Percentiles rank a stretch among this genome's conserved stretches.
phyloP scores from a whole-genome alignment of 1,140 invertebrate species.

The Cotesia glomerata region DNA sequence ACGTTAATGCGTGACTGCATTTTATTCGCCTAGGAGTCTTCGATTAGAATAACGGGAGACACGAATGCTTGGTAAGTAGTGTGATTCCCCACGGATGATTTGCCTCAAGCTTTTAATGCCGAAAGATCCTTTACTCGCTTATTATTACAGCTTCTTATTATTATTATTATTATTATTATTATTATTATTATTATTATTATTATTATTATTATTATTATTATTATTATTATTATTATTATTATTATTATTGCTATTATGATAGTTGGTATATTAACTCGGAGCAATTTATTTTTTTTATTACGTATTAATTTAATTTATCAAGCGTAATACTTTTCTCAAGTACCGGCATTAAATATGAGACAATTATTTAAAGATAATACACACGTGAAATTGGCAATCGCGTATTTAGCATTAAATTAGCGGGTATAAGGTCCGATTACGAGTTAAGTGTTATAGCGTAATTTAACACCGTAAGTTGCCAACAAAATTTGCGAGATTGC shows the following conservation, averaged over 20 bases:
- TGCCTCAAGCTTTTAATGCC: not conserved
- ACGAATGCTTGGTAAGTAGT: conserved; percentile 38
- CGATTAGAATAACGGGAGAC: conserved; percentile 57
- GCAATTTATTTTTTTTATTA: too few relatives aligned
- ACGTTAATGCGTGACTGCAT: conserved; percentile 11
- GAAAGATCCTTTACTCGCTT: not conserved
- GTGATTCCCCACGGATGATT: conserved; percentile 19
- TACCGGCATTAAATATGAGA: too few relatives aligned
- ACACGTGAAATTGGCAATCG: too few relatives aligned
- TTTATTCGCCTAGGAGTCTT: not conserved
- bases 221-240: not conserved
- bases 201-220: not conserved
- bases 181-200: not conserved
- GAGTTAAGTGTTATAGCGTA: too few relatives aligned
- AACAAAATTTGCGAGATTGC: too few relatives aligned
- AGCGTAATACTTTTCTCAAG: too few relatives aligned
- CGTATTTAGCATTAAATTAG: too few relatives aligned
- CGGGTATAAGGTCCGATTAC: too few relatives aligned
- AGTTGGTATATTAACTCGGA: too few relatives aligned
- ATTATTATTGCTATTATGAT: not conserved
- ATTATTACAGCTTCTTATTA: not conserved
- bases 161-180: not conserved
- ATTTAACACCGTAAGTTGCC: too few relatives aligned
- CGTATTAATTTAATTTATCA: too few relatives aligned
- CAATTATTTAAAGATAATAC: too few relatives aligned